phyloP scores from a whole-genome alignment of 2,888 invertebrate species.

The Sipha maydis region DNA sequence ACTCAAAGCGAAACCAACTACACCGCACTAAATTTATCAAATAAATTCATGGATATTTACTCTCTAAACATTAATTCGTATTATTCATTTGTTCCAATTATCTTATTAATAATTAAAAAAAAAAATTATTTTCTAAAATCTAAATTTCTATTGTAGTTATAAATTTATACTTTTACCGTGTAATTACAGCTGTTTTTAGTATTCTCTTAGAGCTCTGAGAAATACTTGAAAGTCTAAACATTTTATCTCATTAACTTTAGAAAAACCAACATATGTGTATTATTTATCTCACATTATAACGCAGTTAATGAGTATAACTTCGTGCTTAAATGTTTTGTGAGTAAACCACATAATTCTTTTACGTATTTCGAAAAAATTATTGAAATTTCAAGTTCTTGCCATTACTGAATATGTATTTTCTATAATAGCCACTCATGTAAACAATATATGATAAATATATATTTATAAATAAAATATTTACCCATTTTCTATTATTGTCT shows the following conservation, averaged over 20 bases:
- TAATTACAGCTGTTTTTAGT: no score
- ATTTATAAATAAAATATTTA: no score
- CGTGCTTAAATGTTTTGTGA: neutral
- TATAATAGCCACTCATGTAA: neutral
- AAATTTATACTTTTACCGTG: no score
- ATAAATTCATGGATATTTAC: neutral
- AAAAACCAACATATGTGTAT: no score
- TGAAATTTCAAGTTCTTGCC: neutral
- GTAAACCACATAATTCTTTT: neutral
- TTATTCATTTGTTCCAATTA: no score
- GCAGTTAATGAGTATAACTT: neutral
- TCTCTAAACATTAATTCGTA: neutral
- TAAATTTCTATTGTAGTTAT: no score
- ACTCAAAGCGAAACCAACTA: slow-evolving; percentile 7
- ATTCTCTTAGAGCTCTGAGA: no score
- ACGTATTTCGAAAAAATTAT: neutral
- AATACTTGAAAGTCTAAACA: no score
- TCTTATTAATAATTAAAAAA: no score
- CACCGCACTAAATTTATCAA: neutral
- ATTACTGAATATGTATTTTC: neutral
- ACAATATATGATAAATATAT: neutral
- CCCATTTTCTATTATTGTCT: neutral
- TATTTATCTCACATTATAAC: neutral
- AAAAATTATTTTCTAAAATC: no score
- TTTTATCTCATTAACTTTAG: no score